Evolutionary conservation across 2,797 vertebrate genomes (phyloP).

Genomic region (Lemur catta): DNA sequence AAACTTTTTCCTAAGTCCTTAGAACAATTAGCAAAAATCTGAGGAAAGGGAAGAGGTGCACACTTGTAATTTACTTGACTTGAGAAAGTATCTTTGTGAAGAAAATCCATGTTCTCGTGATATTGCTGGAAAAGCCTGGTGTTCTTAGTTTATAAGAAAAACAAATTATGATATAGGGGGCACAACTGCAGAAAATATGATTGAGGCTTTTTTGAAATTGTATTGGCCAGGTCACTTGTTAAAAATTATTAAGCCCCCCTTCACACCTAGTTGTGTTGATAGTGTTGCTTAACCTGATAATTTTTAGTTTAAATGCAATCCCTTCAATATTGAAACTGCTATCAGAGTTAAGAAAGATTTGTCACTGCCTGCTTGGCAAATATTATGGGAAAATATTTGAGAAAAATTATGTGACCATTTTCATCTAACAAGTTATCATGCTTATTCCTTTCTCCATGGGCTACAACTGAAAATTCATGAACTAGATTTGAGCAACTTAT

Average conservation of each 20-base stretch:
- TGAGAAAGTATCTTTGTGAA: neutral
- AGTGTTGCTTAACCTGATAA: neutral
- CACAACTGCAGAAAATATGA: neutral
- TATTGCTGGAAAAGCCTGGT: neutral
- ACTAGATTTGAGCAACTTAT: neutral
- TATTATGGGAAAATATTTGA: neutral
- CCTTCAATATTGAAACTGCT: neutral
- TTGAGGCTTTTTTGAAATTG: neutral
- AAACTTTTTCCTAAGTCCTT: neutral
- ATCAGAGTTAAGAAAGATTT: neutral
- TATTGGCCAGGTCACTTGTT: neutral
- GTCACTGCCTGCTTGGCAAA: neutral
- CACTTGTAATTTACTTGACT: neutral
- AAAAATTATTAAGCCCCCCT: neutral
- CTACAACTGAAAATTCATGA: neutral
- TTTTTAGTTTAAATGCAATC: neutral
- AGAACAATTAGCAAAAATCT: neutral
- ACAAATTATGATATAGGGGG: neutral
- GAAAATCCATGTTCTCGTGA: neutral
- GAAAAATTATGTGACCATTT: neutral
- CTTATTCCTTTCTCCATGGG: neutral
- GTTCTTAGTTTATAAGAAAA: neutral
- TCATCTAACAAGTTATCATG: slow-evolving; percentile 10
- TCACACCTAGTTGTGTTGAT: neutral
- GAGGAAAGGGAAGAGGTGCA: neutral